Evolutionary conservation across 2,797 vertebrate genomes (phyloP), one percentile per base, ranked within the genome.

Genomic region (Rhodeus uyekii): DNA sequence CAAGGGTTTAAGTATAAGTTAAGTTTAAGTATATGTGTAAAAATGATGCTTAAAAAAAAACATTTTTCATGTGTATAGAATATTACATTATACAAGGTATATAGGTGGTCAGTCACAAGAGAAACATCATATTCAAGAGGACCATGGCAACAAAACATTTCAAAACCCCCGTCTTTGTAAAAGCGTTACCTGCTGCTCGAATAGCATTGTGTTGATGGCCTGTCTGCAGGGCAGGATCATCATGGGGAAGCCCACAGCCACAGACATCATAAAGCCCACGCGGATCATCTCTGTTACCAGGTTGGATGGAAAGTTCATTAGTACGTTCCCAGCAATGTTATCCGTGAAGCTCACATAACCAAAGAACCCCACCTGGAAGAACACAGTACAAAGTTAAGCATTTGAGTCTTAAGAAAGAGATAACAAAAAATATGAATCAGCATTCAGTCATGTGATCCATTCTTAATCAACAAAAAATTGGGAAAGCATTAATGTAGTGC

Each of bases 141-240:
- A 39, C 8, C 4, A 39, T 18, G 34, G 8, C 4, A 58, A 36
- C 34, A 27, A 55, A 58, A 39, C 39, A 12, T 16, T 24, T 3
- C n/a, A 58, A 58, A 53, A 53, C 6, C 2, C 46, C 29, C 4
- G 9, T 58, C 50, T 69, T n/a, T 29, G 67, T n/a, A 42, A 61
- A 16, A 42, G 8, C 34, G 50, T 85, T 68, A 99, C 98, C 96
- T 99, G 98, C 93, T 98, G 97, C 90, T 99, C 98, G 53, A 99
- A 99, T 18, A 99, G 95, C 91, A 99, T 95, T 10, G 98, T 99
- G 94, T 96, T 99, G 83, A 99, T 92, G 8, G 98, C 98, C 94
- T 99, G 98, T 32, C 98, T 94, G 90, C 98, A 99, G 0, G 98
- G 98, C 78, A 99, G 91, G 87, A 99, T 99, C 98, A 99, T 99